phyloP scores from a whole-genome alignment of 2,113 vertebrate genomes.

The Antigone vipio region DNA sequence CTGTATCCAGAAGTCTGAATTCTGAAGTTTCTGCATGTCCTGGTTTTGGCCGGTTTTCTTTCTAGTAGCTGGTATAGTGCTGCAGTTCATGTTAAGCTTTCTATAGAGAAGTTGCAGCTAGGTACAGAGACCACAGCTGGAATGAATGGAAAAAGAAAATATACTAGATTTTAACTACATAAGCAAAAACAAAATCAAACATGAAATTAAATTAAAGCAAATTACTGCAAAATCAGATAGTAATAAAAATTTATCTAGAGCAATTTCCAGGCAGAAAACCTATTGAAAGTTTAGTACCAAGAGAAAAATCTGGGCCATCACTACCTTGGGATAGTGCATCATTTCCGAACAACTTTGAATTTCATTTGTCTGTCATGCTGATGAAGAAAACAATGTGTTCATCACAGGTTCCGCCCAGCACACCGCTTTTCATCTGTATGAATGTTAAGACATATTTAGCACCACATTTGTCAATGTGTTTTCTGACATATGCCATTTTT shows the following conservation, averaged over 20 bases:
- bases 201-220: background rate
- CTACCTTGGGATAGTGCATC: background rate
- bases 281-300: background rate
- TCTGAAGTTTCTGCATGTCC: background rate
- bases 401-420: background rate
- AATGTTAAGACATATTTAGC: background rate
- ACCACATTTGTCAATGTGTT: background rate
- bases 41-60: too few species aligned
- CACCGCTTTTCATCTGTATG: background rate
- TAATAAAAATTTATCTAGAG: background rate
- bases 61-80: background rate
- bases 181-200: background rate
- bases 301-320: background rate
- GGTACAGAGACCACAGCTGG: background rate
- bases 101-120: background rate
- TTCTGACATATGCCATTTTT: background rate
- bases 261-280: background rate
- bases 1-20: background rate
- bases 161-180: background rate
- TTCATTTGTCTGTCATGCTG: background rate
- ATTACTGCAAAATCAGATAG: background rate
- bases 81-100: background rate
- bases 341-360: background rate
- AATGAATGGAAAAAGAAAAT: background rate
- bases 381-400: background rate